Base-by-base conservation (phyloP, 2,888 invertebrate genomes). In the Drosophila macrospina region DNA sequence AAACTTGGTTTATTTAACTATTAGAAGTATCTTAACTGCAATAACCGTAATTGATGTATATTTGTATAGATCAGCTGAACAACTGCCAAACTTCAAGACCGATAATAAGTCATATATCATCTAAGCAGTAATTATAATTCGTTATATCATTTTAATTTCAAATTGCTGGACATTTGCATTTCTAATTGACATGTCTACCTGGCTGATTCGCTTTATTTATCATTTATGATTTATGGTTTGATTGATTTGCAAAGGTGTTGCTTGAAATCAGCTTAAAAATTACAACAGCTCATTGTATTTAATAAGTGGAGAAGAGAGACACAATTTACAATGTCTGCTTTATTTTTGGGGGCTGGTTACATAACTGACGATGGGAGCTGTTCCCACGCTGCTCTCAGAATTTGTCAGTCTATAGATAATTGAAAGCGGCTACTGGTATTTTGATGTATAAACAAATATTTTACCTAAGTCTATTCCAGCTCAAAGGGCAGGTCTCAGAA, bases 351-450 rank as follows among this genome's bases (percentile, higher is more conserved):
- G n/a, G n/a, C n/a, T n/a, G n/a, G 63, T 85, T 83, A 83, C 83
- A 85, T 87, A 77, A 79, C 65, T 61, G 73, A 20, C 62, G 47
- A 30, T 61, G 48, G 52, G 41, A 50, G 24, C 28, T 48, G 71
- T 83, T 83, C 82, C 82, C 82, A 83, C 82, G 82, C 67, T 85
- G 67, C 87, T 86, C 62, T 69, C 61, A 78, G 76, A 85, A 85
- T 67, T 64, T 66, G 68, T 73, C 74, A 72, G 59, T 44, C 32
- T 78, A 39, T 63, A 51, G 61, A 67, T 80, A 86, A 86, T 82
- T 80, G 72, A 83, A 83, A 79, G 73, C 87, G 86, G 87, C 83
- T 84, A 84, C 87, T 84, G 83, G 86, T 85, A 77, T 84, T 84
- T 84, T 82, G 66, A 80, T 85, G 70, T 75, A 63, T 73, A 84